A percentile compares a stretch with the other conserved stretches of the same genome.
Conservation (phyloP, 2,113 vertebrate genomes). For the Apeltes quadracus region DNA sequence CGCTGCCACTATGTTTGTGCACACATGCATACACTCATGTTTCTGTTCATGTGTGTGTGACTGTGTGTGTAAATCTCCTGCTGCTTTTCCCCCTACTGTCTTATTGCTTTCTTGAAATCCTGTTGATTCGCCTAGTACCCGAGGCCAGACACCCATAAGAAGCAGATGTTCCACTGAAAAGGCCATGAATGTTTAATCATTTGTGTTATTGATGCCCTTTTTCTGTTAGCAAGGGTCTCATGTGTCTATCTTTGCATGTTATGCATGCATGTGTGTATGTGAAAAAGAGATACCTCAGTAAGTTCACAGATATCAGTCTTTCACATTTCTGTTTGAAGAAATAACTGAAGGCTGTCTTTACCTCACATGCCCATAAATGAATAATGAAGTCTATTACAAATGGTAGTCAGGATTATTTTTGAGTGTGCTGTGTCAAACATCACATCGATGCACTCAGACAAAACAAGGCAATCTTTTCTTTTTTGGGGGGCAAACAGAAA, state of each 20-base stretch:
- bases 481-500: slow-evolving; percentile 57
- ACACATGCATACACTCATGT: slow-evolving; percentile 32
- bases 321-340: slow-evolving; percentile 32
- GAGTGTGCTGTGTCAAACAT: slow-evolving; percentile 55
- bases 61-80: slow-evolving; percentile 56
- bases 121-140: slow-evolving; percentile 82
- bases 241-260: slow-evolving; percentile 60
- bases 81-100: slow-evolving; percentile 54
- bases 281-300: slow-evolving; percentile 13
- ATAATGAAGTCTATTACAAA: slow-evolving; percentile 65
- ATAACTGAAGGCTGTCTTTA: background rate
- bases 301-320: slow-evolving; percentile 26
- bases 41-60: slow-evolving; percentile 23
- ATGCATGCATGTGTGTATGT: slow-evolving; percentile 37
- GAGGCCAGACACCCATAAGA: slow-evolving; percentile 79
- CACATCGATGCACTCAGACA: slow-evolving; percentile 43
- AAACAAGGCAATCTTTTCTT: slow-evolving; percentile 40
- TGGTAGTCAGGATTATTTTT: slow-evolving; percentile 54
- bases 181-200: slow-evolving; percentile 89
- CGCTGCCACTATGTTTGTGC: slow-evolving; percentile 38
- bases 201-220: slow-evolving; percentile 87
- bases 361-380: slow-evolving; percentile 48
- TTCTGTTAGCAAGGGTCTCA: slow-evolving; percentile 75
- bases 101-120: slow-evolving; percentile 83
- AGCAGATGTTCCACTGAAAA: slow-evolving; percentile 85